Evolutionary conservation across 2,888 invertebrate genomes (phyloP).

Genomic region (Gandaritis pyraliata): DNA sequence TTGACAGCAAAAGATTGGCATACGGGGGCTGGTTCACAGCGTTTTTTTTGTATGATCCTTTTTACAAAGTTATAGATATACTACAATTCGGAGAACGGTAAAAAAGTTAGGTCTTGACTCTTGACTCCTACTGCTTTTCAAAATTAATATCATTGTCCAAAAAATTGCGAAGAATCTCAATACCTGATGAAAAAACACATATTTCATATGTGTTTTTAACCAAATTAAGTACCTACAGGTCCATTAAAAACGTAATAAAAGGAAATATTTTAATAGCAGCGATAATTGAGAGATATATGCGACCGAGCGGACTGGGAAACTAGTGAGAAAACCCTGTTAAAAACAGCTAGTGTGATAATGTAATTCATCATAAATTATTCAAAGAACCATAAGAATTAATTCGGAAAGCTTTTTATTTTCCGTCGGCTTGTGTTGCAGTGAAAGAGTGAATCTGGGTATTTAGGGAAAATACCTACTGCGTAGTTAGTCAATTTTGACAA

Average conservation of each 20-base stretch:
- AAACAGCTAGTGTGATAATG: constrained; percentile 58
- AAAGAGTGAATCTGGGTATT: constrained; percentile 1
- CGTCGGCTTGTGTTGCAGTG: constrained; percentile 37
- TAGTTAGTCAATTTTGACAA: background rate
- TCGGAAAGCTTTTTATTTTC: constrained; percentile 56
- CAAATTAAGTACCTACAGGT: constrained; percentile 12
- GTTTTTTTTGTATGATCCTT: too few species aligned
- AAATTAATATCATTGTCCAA: too few species aligned
- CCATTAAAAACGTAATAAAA: constrained; percentile 17
- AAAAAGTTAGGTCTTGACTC: too few species aligned
- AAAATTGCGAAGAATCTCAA: too few species aligned
- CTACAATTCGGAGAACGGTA: too few species aligned
- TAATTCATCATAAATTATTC: constrained; percentile 63
- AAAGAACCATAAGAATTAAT: constrained; percentile 60
- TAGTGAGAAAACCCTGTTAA: constrained; percentile 47
- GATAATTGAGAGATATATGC: constrained; percentile 43
- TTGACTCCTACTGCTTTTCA: too few species aligned
- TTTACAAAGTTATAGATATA: too few species aligned
- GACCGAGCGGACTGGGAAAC: constrained; percentile 47
- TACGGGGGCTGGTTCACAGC: too few species aligned
- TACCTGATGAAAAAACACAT: background rate
- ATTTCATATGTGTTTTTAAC: constrained; percentile 8
- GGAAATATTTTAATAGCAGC: constrained; percentile 18
- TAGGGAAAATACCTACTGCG: too few species aligned
- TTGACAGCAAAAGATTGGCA: too few species aligned